Percentiles rank a stretch among this genome's conserved stretches.
These are phyloP conservation scores for Chlorospingus flavigularis DNA, from an alignment of 2,797 vertebrate species.

Conservation along the genomic window DNA sequence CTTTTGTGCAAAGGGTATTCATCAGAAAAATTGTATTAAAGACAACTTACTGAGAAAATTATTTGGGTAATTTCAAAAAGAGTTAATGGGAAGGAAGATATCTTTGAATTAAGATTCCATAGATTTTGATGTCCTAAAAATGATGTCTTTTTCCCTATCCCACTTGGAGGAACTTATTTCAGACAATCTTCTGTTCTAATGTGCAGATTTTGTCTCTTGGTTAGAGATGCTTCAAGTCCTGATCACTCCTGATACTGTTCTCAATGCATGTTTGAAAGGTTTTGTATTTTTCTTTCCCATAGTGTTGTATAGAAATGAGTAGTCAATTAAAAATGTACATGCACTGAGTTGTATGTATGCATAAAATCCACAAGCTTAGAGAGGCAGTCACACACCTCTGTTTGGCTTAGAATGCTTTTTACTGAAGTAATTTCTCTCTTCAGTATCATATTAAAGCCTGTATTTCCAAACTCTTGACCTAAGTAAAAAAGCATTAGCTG, in stretches of 20 bases:
- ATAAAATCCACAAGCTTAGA: background rate
- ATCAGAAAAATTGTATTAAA: background rate
- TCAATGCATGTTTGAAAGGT: background rate
- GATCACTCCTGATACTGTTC: background rate
- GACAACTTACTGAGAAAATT: background rate
- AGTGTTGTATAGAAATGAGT: background rate
- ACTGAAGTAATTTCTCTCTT: background rate
- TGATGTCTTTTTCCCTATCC: background rate
- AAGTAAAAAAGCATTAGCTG: background rate
- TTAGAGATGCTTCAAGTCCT: background rate
- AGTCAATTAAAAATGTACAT: background rate
- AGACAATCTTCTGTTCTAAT: background rate
- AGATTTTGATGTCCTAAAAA: background rate
- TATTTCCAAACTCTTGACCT: background rate
- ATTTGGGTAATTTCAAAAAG: background rate
- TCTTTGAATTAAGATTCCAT: background rate
- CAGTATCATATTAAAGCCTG: background rate
- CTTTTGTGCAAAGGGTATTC: background rate
- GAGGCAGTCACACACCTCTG: background rate
- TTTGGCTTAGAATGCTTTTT: background rate
- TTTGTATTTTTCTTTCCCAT: background rate
- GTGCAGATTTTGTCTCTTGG: background rate
- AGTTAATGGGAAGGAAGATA: background rate
- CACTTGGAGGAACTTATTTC: background rate
- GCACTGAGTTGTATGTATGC: background rate